phyloP scores from a whole-genome alignment of 1,140 invertebrate genomes.

The Drosophila equinoxialis region DNA sequence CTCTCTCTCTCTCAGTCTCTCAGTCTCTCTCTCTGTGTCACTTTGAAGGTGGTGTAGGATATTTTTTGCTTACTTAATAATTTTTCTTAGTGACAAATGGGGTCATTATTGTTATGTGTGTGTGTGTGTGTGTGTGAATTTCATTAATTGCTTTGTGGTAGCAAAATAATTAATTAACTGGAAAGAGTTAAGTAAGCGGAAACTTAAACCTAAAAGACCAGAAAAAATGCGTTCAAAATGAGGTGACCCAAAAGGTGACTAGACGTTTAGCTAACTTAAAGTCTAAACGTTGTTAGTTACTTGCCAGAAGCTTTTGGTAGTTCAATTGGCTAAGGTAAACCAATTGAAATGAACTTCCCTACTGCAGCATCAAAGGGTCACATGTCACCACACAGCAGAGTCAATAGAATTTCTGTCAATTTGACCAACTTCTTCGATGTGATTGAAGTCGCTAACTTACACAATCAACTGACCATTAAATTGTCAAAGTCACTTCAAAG shows the following conservation, averaged over 20 bases:
- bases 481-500: no score
- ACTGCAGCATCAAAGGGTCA: no score
- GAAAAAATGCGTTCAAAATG: slow-evolving; percentile 6
- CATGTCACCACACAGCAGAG: no score
- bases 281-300: no score
- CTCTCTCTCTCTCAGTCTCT: background rate
- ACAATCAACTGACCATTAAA: no score
- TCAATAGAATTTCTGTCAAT: no score
- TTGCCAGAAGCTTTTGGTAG: no score
- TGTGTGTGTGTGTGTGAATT: background rate
- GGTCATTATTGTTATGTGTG: slow-evolving; percentile 5
- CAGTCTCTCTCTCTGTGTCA: background rate
- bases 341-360: no score
- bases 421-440: no score
- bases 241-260: slow-evolving; percentile 8
- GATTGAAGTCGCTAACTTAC: no score
- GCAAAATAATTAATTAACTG: slow-evolving; percentile 11
- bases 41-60: background rate
- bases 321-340: no score
- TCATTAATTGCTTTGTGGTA: slow-evolving; percentile 12
- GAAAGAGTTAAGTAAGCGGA: slow-evolving; percentile 11
- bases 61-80: slow-evolving; percentile 11
- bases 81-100: slow-evolving; percentile 8
- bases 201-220: background rate
- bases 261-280: no score